These are phyloP conservation scores for Alviniconcha marisindica DNA, from an alignment of 1,140 invertebrate genomes.

Conservation along the genomic window DNA sequence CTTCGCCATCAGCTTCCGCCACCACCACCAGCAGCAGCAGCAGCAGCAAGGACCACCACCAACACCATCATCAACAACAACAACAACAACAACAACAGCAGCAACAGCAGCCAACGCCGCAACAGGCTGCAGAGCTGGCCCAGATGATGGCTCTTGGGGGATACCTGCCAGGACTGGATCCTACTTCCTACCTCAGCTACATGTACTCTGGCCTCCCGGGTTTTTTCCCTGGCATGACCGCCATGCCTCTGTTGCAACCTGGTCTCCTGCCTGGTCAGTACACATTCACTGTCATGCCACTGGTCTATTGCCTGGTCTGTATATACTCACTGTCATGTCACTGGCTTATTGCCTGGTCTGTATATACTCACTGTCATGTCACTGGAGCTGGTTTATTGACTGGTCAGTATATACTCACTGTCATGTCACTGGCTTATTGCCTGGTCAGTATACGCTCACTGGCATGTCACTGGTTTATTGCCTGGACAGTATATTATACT, in stretches of 20 bases:
- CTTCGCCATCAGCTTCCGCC: not conserved
- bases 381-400: no score
- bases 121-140: slow-evolving; percentile 52
- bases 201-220: slow-evolving; percentile 76
- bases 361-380: no score
- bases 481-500: no score
- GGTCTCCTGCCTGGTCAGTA: slow-evolving; percentile 26
- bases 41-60: slow-evolving; percentile 22
- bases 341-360: no score
- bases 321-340: no score
- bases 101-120: slow-evolving; percentile 43
- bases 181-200: slow-evolving; percentile 73
- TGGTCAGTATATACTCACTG: slow-evolving; percentile 14
- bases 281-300: no score
- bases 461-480: no score
- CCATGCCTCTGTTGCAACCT: slow-evolving; percentile 54
- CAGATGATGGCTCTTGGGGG: slow-evolving; percentile 71
- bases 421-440: slow-evolving; percentile 21
- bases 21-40: not conserved
- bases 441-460: slow-evolving; percentile 20
- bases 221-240: slow-evolving; percentile 73
- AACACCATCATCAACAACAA: slow-evolving; percentile 30
- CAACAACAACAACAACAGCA: slow-evolving; percentile 50
- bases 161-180: slow-evolving; percentile 70
- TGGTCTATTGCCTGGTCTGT: no score